Evolutionary conservation across 2,797 vertebrate species (phyloP), one percentile per base, ranked within the genome.

Genomic region (Acanthurus lineatus): DNA sequence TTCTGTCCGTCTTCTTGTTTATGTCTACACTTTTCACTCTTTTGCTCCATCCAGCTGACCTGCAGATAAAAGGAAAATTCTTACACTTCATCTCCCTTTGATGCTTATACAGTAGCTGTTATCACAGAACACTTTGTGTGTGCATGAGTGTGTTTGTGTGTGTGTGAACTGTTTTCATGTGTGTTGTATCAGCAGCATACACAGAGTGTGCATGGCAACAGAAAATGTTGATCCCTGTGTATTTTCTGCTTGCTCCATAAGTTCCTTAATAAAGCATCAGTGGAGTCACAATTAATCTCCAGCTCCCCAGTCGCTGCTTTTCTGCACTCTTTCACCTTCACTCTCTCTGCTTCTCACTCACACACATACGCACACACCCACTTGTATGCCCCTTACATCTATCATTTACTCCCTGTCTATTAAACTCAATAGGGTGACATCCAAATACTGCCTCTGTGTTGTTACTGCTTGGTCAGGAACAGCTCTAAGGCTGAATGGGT

Each of bases 221-320:
- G 71, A 89, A 89, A 85, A 79, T 82, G 89, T 88, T 45, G 73
- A 88, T 86, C 66, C 60, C 53, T 1, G 64, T 85, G 74, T 72
- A 83, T 92, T 91, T 93, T 90, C 81, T 90, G 91, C 87, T 90
- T 87, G 86, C 85, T 85, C 80, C 74, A 73, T 86, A 88, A 84
- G 66, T 88, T 88, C 78, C 75, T 82, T 88, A 83, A 86, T 87
- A 84, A 82, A 65, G 81, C 91, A 84, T 93, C 91, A 86, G 86
- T 85, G 84, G 82, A 89, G 91, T 86, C 87, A 83, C 75, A 56
- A 89, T 88, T 90, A 90, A 90, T 89, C 89, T 90, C 70, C 57
- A 77, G 77, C 73, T 85, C 28, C 68, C 68, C 69, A 61, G 76
- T 81, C 66, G 44, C 16, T 0, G 25, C 86, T 83, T 76, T 72